Base-by-base conservation (phyloP, 1,140 invertebrate genomes). In the Brachionus calyciflorus region DNA sequence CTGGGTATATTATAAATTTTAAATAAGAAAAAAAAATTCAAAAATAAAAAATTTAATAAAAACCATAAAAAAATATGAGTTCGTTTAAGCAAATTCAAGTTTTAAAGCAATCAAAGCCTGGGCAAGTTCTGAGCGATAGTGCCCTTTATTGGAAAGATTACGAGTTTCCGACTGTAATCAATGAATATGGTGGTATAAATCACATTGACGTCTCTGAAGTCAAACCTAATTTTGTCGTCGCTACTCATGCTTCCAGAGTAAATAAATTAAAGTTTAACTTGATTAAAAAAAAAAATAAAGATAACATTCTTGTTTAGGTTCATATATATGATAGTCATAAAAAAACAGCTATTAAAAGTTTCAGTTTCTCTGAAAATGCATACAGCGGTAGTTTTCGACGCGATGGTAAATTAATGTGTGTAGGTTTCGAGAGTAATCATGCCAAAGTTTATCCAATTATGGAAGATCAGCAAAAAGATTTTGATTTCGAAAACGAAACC, bases 301-400 rank as follows among this genome's bases (percentile, higher is more conserved):
- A n/a, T n/a, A n/a, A n/a, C n/a, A n/a, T n/a, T n/a, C n/a, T n/a
- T n/a, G 4, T 40, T 63, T 79, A 88, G 87, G 86, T 89, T 28
- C 93, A 95, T 87, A 86, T 96, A n/a, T 96, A 94, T 82, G 93
- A 92, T 86, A 89, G 92, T 7, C 89, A 92, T 33, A 93, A 91
- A 48, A 91, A 93, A 85, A 85, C 92, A 76, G 90, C 91, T 0
- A 88, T 89, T 1, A 92, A 92, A 82, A 94, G 92, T 82, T 88
- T 95, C 6, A 93, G 90, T 79, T 96, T 96, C 84, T 89, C 90
- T 81, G 89, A 94, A 83, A 88, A 88, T 60, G 93, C 93, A 0
- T 93, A 92, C 84, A 92, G 93, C 21, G 93, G 90, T 1, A 88
- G 88, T 19, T 96, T 94, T 83, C 88, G 93, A 26, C 60, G 77